phyloP scores from a whole-genome alignment of 2,888 invertebrate species.

The Drosophila nigritarsus region DNA sequence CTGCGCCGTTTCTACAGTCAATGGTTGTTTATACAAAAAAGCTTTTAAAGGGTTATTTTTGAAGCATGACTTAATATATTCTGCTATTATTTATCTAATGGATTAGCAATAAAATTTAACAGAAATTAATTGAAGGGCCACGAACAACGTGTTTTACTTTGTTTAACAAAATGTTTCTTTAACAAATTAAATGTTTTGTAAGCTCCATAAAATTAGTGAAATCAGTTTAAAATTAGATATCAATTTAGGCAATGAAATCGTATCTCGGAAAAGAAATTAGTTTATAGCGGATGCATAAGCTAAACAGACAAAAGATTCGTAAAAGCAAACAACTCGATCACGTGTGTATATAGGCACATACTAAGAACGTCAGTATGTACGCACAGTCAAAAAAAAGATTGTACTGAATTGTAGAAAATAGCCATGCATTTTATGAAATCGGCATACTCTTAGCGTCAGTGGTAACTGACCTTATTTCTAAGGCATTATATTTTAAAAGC shows the following conservation, averaged over 20 bases:
- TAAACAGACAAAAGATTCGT: slow-evolving; percentile 27
- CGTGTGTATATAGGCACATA: too few species aligned
- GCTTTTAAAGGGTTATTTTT: background rate
- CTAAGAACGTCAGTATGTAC: background rate
- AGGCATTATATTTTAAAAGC: background rate
- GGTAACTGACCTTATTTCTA: background rate
- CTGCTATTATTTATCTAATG: background rate
- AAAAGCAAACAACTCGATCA: slow-evolving; percentile 9
- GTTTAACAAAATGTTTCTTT: slow-evolving; percentile 1
- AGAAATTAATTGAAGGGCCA: background rate
- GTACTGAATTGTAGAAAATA: background rate
- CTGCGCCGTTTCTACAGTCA: background rate
- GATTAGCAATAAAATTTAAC: background rate
- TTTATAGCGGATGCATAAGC: slow-evolving; percentile 44
- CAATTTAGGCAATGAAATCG: slow-evolving; percentile 30
- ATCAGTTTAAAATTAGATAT: slow-evolving; percentile 40
- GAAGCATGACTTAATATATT: background rate
- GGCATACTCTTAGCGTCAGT: background rate
- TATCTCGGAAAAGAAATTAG: slow-evolving; percentile 12
- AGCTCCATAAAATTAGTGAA: background rate
- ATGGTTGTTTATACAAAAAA: background rate
- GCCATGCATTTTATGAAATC: background rate
- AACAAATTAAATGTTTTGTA: slow-evolving; percentile 9
- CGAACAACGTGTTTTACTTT: slow-evolving; percentile 1
- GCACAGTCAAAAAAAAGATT: background rate